Evolutionary conservation across 2,888 invertebrate genomes (phyloP), one percentile per base, ranked within the genome.

Genomic region (Xestoiulus laeticollis): DNA sequence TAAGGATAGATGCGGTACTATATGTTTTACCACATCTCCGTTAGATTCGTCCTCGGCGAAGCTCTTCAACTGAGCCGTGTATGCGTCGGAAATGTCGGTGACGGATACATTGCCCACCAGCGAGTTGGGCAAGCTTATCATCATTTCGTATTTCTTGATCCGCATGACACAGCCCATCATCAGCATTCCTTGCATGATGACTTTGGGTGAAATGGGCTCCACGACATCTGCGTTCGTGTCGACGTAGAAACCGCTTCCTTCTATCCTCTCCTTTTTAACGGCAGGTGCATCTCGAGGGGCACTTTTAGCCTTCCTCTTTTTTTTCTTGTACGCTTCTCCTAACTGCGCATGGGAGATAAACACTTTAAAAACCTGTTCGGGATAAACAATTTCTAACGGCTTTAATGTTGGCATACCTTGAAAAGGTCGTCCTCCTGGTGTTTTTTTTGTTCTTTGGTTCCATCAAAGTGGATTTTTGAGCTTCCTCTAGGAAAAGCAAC

Each of bases 121-220:
- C 2, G 53, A 86, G 19, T 59, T 86, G 14, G 86, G 86, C 16
- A 86, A 32, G 32, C 86, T 86, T 3, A 86, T 30, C 4, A 53
- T 22, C 53, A 86, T 16, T 5, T 53, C 19, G 30, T 53, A 86
- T 32, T 86, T 59, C 16, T 86, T 48, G 59, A 86, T 86, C 16
- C 30, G 16, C 32, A 19, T 16, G 14, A 86, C 16, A 16, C 43
- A 43, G 26, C 86, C 86, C 48, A 86, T 48, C 12, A 86, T 53
- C 59, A 86, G 33, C n/a, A 32, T 59, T 2, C 48, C 86, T 30
- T 48, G 44, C 16, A 30, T n/a, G 44, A 86, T 2, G 16, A 48
- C 59, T 22, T 59, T 59, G n/a, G 59, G 4, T 22, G 59, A 59
- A 22, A 59, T 59, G 10, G 59, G 59, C 22, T 59, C 59, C n/a